Evolutionary conservation across 2,888 invertebrate genomes (phyloP), one percentile per base, ranked within the genome.

Genomic region (Polia nebulosa): DNA sequence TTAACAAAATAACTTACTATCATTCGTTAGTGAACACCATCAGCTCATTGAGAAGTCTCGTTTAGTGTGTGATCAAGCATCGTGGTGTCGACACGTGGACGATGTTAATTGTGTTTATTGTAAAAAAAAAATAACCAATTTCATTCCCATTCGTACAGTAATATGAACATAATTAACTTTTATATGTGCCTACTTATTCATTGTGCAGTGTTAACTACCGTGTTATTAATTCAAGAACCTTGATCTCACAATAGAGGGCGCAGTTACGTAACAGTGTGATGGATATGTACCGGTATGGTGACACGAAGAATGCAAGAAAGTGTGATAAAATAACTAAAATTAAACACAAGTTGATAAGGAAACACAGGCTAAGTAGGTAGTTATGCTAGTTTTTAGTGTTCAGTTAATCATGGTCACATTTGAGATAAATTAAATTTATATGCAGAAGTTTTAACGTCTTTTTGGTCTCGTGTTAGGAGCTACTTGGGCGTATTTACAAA

Each of bases 311-410:
- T 68, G 81, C 89, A 66, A 94, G 91, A 88, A 94, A 91, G 78
- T 82, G 86, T 78, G 91, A 93, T 87, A 94, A 91, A 91, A 91
- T 93, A 75, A 88, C 87, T 76, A 95, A 95, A 91, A 87, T 93
- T 82, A 95, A 94, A 89, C 90, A 91, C 88, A 95, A 93, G 82
- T 82, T 94, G 88, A 94, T 92, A 87, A 94, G 91, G 87, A 94
- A 91, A 85, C 89, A 90, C 80, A 94, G 91, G 87, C 81, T 89
- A 88, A 90, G 95, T 95, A 91, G 89, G 92, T 92, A 89, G 87
- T 85, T 81, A 71, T 60, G 85, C 88, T 91, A 88, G 84, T 85
- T 76, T 58, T 69, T 66, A 78, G 39, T 68, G 44, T 69, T 63
- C 68, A 68, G 63, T 62, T 62, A 56, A 71, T 81, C 57, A 63